Base-by-base conservation (phyloP, 2,888 invertebrate genomes). In the Phortica magna region DNA sequence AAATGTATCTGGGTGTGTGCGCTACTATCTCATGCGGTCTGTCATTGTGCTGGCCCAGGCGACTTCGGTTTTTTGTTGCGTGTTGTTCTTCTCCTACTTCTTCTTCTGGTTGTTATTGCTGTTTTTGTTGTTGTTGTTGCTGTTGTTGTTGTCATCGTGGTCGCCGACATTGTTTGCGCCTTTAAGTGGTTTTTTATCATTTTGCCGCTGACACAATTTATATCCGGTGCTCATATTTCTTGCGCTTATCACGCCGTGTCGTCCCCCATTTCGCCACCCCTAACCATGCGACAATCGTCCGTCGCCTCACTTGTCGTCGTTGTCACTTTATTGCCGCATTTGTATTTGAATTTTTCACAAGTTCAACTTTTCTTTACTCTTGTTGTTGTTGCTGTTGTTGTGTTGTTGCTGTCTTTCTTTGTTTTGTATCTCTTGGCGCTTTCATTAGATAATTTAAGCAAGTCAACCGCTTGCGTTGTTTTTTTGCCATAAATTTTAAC, bases 221-320 rank as follows among this genome's bases (percentile, higher is more conserved):
- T 90, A 90, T 90, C 90, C 90, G 89, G 90, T 85, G 88, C 89
- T 90, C 90, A 90, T 90, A 91, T 90, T 90, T 90, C 91, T 90
- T 90, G 82, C 88, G 90, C 91, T 90, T 90, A 90, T 90, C 90
- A 89, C 83, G 82, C 84, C 81, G 82, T 59, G 22, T 61, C 78
- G 19, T 61, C 43, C 43, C 73, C 61, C 57, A 0, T 17, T 12
- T 17, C 7, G 43, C 41, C 70, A 42, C 57, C 4, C 39, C 12
- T 43, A 7, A 17, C 68, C 10, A 48, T 42, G 17, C n/a, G 39
- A n/a, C 43, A 48, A 42, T 19, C 43, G 48, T 39, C 68, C 14
- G 10, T n/a, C 68, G 39, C 10, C 39, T 65, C 77, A 80, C 74
- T 82, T 81, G 81, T 82, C 82, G 81, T 82, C 82, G 79, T 61